phyloP scores from a whole-genome alignment of 2,113 vertebrate genomes.

The Notiomystis cincta region DNA sequence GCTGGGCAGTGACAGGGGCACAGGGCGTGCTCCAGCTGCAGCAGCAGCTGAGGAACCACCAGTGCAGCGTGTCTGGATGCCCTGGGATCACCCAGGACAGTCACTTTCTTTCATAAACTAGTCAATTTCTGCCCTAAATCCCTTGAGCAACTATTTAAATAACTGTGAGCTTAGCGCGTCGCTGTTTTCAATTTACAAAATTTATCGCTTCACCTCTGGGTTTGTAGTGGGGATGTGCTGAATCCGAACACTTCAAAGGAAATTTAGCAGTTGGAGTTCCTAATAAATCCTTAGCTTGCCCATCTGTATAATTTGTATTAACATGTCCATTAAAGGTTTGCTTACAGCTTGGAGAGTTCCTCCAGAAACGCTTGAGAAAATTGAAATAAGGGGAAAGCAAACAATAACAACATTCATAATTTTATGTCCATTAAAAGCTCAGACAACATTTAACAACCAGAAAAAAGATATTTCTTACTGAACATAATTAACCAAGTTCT shows the following conservation, averaged over 20 bases:
- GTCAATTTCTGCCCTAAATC: not conserved
- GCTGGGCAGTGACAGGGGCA: rapidly evolving
- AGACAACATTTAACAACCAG: not conserved
- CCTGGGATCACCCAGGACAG: not conserved
- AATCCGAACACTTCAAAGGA: slow-evolving; percentile 20
- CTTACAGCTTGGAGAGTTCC: not conserved
- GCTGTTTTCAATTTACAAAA: slow-evolving; percentile 38
- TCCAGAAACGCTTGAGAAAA: not conserved
- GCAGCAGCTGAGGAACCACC: not conserved
- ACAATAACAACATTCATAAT: not conserved
- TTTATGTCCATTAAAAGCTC: not conserved
- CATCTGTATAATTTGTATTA: slow-evolving; percentile 44
- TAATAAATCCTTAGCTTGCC: slow-evolving; percentile 37
- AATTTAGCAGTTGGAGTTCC: slow-evolving; percentile 44
- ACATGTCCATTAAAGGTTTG: slow-evolving; percentile 2
- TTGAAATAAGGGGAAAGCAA: not conserved
- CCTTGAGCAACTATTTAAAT: slow-evolving; percentile 25
- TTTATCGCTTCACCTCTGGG: slow-evolving; percentile 55
- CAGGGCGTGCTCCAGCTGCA: not conserved
- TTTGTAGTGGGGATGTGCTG: slow-evolving; percentile 12
- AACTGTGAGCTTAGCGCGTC: not conserved
- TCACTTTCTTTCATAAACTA: not conserved
- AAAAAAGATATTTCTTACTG: not conserved
- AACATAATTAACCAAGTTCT: not conserved
- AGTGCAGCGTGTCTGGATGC: rapidly evolving